Percentiles rank a stretch among this genome's conserved stretches.
Conservation (phyloP, 1,140 invertebrate species). For the Papilio polyxenes region DNA sequence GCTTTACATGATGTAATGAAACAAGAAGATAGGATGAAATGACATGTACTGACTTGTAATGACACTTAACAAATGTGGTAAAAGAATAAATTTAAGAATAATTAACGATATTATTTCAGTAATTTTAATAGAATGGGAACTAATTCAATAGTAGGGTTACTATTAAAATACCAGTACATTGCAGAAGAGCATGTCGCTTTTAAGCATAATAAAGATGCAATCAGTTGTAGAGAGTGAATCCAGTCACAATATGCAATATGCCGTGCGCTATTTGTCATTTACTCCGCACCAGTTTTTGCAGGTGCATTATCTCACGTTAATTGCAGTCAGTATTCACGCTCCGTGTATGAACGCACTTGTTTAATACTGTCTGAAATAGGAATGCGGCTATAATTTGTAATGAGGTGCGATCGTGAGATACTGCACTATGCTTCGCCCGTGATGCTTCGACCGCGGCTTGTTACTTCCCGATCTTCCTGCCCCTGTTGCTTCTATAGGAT, state of each 20-base stretch:
- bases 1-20: background rate
- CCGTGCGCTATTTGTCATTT: constrained; percentile 37
- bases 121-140: background rate
- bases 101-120: background rate
- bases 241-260: constrained; percentile 28
- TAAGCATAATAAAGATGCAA: constrained; percentile 19
- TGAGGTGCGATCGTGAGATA: constrained; percentile 40
- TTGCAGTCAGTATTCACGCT: constrained; percentile 38
- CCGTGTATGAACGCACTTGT: constrained; percentile 30
- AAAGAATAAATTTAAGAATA: background rate
- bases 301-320: constrained; percentile 37
- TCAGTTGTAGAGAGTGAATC: constrained; percentile 9
- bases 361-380: constrained; percentile 37
- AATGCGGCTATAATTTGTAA: constrained; percentile 40
- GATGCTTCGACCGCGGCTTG: background rate
- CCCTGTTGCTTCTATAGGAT: background rate
- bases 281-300: constrained; percentile 36
- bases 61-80: background rate
- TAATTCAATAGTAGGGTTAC: background rate
- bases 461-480: constrained; percentile 8
- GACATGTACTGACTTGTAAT: too few species aligned
- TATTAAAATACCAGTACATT: constrained; percentile 14
- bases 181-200: background rate
- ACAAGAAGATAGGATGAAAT: background rate
- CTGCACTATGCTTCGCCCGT: constrained; percentile 26